phyloP scores from a whole-genome alignment of 2,113 vertebrate species.

The Rhinichthys klamathensis region DNA sequence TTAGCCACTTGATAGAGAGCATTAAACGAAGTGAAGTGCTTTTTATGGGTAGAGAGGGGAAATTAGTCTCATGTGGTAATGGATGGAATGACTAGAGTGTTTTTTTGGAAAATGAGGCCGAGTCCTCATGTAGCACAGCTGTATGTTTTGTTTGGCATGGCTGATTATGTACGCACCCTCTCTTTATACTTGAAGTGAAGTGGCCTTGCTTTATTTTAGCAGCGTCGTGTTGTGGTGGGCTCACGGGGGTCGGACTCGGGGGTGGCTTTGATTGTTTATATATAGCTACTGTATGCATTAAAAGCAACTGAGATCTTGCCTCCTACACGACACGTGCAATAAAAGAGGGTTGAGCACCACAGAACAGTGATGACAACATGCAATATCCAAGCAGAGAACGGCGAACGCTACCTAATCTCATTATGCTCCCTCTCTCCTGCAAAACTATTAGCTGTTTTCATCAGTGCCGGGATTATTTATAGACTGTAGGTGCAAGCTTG shows the following conservation, averaged over 20 bases:
- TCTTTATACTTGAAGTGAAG: conserved; percentile 38
- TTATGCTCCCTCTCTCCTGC: conserved; percentile 48
- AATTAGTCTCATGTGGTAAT: conserved; percentile 24
- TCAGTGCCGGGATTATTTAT: conserved; percentile 55
- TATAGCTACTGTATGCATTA: conserved; percentile 59
- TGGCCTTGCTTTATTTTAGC: conserved; percentile 26
- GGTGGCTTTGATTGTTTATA: conserved; percentile 62
- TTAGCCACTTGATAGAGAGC: conserved; percentile 25
- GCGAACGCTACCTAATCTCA: conserved; percentile 54
- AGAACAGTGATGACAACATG: conserved; percentile 51
- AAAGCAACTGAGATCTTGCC: conserved; percentile 67
- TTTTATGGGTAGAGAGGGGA: conserved; percentile 28
- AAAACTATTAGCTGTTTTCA: conserved; percentile 45
- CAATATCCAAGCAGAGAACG: conserved; percentile 57
- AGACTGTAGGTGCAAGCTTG: conserved; percentile 15
- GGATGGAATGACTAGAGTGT: conserved; percentile 6
- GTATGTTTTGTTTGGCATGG: conserved; percentile 3
- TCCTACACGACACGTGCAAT: conserved; percentile 59
- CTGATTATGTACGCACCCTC: conserved; percentile 19
- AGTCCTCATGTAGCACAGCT: not conserved
- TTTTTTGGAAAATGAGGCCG: conserved; percentile 20
- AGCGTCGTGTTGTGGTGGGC: conserved; percentile 8
- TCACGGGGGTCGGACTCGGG: not conserved
- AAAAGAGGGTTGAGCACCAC: conserved; percentile 58
- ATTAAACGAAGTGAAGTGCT: conserved; percentile 16